phyloP scores from a whole-genome alignment of 2,888 invertebrate species.

The Pogonocherus hispidulus region DNA sequence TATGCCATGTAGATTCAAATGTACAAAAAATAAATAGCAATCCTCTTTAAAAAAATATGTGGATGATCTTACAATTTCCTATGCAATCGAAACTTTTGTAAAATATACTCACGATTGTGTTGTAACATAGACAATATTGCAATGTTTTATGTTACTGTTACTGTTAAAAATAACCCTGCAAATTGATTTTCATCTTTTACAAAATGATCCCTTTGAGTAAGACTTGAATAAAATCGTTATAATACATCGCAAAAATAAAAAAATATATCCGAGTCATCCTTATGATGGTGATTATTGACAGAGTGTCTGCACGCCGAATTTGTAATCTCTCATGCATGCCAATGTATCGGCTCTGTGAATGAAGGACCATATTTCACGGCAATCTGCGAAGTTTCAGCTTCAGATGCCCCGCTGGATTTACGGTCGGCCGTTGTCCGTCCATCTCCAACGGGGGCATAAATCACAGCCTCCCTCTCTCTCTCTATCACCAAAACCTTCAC shows the following conservation, averaged over 20 bases:
- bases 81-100: too few relatives aligned
- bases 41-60: too few relatives aligned
- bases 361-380: constrained; percentile 67
- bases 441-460: constrained; percentile 29
- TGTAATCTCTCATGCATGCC: constrained; percentile 61
- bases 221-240: background rate
- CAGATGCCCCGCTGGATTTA: constrained; percentile 65
- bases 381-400: constrained; percentile 65
- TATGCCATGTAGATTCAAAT: too few relatives aligned
- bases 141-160: too few relatives aligned
- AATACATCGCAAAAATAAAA: background rate
- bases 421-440: constrained; percentile 60
- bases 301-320: constrained; percentile 58
- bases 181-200: too few relatives aligned
- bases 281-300: constrained; percentile 41
- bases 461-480: constrained; percentile 21
- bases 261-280: constrained; percentile 30
- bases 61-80: too few relatives aligned
- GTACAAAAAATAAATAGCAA: too few relatives aligned
- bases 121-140: too few relatives aligned
- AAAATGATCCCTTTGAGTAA: too few relatives aligned
- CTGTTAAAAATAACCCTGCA: too few relatives aligned
- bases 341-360: constrained; percentile 64
- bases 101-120: too few relatives aligned
- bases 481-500: constrained; percentile 14